phyloP scores from a whole-genome alignment of 2,888 invertebrate species.

The Dasysyrphus albostriatus region DNA sequence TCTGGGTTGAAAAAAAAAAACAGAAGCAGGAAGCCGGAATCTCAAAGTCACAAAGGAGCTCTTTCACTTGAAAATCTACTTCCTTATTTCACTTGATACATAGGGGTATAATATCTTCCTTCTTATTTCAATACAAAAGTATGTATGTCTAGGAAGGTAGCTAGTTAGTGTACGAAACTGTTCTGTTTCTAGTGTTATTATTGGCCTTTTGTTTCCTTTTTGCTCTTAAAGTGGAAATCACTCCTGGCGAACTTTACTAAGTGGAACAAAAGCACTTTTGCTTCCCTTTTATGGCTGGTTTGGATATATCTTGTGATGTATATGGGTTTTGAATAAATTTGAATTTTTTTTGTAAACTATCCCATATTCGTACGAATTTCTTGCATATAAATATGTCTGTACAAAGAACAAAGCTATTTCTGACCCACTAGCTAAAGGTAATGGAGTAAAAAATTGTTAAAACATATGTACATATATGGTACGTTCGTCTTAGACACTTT shows the following conservation, averaged over 20 bases:
- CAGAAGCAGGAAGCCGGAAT: constrained; percentile 17
- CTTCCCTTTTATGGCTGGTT: constrained; percentile 29
- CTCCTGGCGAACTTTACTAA: constrained; percentile 34
- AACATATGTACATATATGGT: background rate
- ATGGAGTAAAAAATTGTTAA: background rate
- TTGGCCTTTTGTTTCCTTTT: constrained; percentile 44
- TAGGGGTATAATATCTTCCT: constrained; percentile 28
- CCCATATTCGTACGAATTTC: background rate
- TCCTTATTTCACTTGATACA: constrained; percentile 30
- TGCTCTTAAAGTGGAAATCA: constrained; percentile 36
- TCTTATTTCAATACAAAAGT: constrained; percentile 5
- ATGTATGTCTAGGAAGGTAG: background rate
- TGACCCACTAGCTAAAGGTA: background rate
- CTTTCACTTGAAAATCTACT: constrained; percentile 39
- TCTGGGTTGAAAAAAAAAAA: constrained; percentile 20
- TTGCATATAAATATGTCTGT: background rate
- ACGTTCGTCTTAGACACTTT: background rate
- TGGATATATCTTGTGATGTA: constrained; percentile 22
- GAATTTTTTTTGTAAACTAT: background rate
- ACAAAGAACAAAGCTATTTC: background rate
- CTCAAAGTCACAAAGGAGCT: constrained; percentile 38
- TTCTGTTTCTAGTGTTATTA: constrained; percentile 35
- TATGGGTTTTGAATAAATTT: constrained; percentile 34
- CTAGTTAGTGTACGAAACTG: constrained; percentile 17
- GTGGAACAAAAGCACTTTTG: constrained; percentile 36